phyloP scores from a whole-genome alignment of 64 coral and sea anemone species.

The Astreopora myriophthalma region DNA sequence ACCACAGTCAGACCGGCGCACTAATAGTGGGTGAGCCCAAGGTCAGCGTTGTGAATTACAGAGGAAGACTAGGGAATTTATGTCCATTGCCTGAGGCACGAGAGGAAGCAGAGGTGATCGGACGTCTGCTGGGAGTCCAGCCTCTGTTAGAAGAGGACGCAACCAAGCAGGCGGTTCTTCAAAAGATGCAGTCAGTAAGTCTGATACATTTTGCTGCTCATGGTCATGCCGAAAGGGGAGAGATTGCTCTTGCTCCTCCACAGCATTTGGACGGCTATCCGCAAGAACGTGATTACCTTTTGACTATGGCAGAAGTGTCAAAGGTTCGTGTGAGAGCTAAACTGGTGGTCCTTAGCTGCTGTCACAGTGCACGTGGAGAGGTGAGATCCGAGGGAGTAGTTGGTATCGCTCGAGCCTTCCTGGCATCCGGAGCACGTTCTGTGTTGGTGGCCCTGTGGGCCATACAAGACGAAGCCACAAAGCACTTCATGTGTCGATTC shows the following conservation, averaged over 20 bases:
- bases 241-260: slow-evolving; percentile 22
- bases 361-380: slow-evolving; percentile 1
- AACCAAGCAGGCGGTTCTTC: slow-evolving; percentile 28
- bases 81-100: background rate
- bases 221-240: slow-evolving; percentile 37
- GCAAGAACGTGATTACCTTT: background rate
- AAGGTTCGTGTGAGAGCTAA: background rate
- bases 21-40: slow-evolving; percentile 10
- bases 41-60: background rate
- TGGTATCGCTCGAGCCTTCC: slow-evolving; percentile 22
- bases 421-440: slow-evolving; percentile 5
- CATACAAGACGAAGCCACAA: background rate
- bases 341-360: background rate
- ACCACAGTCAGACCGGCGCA: background rate
- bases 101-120: background rate
- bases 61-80: background rate
- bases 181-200: background rate
- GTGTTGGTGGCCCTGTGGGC: slow-evolving; percentile 12
- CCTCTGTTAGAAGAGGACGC: slow-evolving; percentile 10
- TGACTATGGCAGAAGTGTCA: slow-evolving; percentile 12
- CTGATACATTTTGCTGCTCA: slow-evolving; percentile 27
- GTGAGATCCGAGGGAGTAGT: background rate
- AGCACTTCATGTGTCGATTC: background rate
- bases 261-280: background rate
- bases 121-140: background rate